These are phyloP conservation scores for Arge pagana DNA, from an alignment of 2,888 invertebrate species.

Conservation along the genomic window DNA sequence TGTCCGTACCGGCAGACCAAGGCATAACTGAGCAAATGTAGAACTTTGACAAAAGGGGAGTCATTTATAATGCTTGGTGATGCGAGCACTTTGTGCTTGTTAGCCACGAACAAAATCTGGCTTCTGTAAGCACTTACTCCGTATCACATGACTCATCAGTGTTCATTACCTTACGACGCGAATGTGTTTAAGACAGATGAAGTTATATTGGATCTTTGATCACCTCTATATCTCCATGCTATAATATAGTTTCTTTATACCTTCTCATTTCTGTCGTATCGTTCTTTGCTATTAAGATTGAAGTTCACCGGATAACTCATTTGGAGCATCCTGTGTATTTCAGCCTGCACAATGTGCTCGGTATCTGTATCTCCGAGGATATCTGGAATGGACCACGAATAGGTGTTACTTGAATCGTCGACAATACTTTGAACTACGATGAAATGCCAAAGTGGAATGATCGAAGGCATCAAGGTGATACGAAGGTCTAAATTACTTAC, in stretches of 20 bases:
- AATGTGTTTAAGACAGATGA: neutral
- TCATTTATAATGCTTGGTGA: neutral
- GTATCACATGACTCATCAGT: neutral
- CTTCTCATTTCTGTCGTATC: neutral
- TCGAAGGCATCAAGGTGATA: too few relatives aligned
- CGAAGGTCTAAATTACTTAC: too few relatives aligned
- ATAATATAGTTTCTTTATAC: constrained; percentile 1
- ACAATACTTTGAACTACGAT: too few relatives aligned
- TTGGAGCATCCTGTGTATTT: too few relatives aligned
- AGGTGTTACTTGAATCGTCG: too few relatives aligned
- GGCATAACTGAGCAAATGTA: neutral
- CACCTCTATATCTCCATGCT: neutral
- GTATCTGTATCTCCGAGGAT: too few relatives aligned
- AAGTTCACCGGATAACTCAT: neutral
- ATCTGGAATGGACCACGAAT: too few relatives aligned
- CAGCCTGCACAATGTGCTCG: too few relatives aligned
- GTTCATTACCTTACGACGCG: neutral
- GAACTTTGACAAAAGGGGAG: neutral
- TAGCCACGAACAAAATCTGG: neutral
- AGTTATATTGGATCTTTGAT: constrained; percentile 2
- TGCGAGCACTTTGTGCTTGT: constrained; percentile 3
- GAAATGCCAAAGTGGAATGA: too few relatives aligned
- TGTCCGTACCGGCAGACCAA: neutral
- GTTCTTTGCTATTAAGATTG: neutral
- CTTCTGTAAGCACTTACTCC: neutral